These are phyloP conservation scores for Crocallis elinguaria DNA, from an alignment of 2,888 invertebrate genomes.

Conservation along the genomic window DNA sequence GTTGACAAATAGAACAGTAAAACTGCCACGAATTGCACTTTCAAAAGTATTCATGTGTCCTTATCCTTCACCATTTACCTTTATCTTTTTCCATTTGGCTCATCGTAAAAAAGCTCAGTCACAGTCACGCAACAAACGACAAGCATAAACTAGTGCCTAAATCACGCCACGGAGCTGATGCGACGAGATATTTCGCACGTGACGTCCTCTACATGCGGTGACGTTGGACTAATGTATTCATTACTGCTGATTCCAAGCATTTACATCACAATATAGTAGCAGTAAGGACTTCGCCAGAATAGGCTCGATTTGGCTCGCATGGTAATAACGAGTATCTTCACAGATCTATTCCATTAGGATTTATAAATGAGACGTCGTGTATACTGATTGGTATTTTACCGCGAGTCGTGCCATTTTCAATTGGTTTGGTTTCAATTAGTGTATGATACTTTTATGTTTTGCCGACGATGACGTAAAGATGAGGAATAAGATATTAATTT, in stretches of 20 bases:
- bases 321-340: slow-evolving; percentile 15
- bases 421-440: too few species aligned
- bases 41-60: slow-evolving; percentile 1
- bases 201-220: slow-evolving; percentile 25
- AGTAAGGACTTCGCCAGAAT: slow-evolving; percentile 1
- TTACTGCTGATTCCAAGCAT: slow-evolving; percentile 37
- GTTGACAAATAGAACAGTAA: slow-evolving; percentile 5
- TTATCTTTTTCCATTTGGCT: slow-evolving; percentile 25
- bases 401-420: too few species aligned
- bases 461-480: too few species aligned
- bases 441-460: too few species aligned
- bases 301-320: slow-evolving; percentile 10
- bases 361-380: background rate
- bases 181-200: slow-evolving; percentile 30
- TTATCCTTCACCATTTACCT: slow-evolving; percentile 15
- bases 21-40: slow-evolving; percentile 11
- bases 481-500: too few species aligned
- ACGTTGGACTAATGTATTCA: slow-evolving; percentile 39
- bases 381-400: background rate
- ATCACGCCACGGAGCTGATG: slow-evolving; percentile 30
- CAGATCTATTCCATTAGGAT: slow-evolving; percentile 6
- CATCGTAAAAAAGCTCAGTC: slow-evolving; percentile 31
- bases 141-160: slow-evolving; percentile 28
- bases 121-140: slow-evolving; percentile 34
- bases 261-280: slow-evolving; percentile 18